A percentile compares a stretch with the other conserved stretches of the same genome.
These are phyloP conservation scores for Temnothorax rugatulus DNA, from an alignment of 2,888 invertebrate species.

Conservation along the genomic window DNA sequence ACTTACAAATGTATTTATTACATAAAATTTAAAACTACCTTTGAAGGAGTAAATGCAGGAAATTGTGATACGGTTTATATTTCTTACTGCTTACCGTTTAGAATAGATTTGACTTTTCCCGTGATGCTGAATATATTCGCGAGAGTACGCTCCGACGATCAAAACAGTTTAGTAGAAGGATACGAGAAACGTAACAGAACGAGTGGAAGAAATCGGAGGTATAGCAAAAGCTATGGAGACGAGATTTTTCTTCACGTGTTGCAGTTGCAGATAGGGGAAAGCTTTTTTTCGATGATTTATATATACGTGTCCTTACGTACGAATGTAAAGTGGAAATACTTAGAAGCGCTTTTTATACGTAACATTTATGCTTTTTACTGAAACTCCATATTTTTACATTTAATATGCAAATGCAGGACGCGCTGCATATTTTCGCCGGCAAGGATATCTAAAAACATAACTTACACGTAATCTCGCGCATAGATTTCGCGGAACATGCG, in stretches of 20 bases:
- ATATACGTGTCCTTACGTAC: slow-evolving; percentile 49
- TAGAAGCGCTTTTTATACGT: neutral
- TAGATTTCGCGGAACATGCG: neutral
- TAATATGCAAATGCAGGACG: slow-evolving; percentile 27
- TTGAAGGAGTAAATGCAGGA: slow-evolving; percentile 3
- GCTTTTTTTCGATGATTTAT: slow-evolving; percentile 66
- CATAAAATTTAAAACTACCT: slow-evolving; percentile 4
- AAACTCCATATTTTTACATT: slow-evolving; percentile 20
- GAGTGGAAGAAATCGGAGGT: slow-evolving; percentile 55
- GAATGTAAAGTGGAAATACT: slow-evolving; percentile 57
- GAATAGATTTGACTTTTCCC: slow-evolving; percentile 37
- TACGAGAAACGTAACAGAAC: slow-evolving; percentile 43
- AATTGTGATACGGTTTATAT: slow-evolving; percentile 31
- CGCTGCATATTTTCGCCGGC: neutral
- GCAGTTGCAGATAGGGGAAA: slow-evolving; percentile 49
- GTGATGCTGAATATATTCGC: slow-evolving; percentile 48
- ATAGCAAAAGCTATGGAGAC: slow-evolving; percentile 47
- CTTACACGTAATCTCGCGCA: neutral
- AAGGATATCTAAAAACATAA: neutral
- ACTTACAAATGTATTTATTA: neutral
- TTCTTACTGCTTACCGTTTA: slow-evolving; percentile 39
- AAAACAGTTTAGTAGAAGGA: slow-evolving; percentile 50
- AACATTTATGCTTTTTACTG: slow-evolving; percentile 21
- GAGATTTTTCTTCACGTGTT: slow-evolving; percentile 41
- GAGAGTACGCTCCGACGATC: slow-evolving; percentile 47